Evolutionary conservation across 2,797 vertebrate species (phyloP).

Genomic region (Pseudopleuronectes americanus): DNA sequence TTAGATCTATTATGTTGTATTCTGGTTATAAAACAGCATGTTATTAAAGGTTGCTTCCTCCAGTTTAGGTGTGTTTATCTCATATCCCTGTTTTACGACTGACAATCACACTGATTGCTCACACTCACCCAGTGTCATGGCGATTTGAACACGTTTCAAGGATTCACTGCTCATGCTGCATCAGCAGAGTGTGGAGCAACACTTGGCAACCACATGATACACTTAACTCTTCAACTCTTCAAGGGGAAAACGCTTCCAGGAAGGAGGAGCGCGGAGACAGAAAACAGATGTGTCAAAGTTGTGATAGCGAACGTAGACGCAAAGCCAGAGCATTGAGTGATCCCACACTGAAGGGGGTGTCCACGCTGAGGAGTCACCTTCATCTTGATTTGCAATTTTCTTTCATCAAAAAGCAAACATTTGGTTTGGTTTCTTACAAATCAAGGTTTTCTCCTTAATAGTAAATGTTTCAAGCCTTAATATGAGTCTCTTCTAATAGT

Average conservation of each 20-base stretch:
- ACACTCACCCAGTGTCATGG: background rate
- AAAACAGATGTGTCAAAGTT: conserved; percentile 62
- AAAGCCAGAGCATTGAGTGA: conserved; percentile 7
- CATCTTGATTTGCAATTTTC: background rate
- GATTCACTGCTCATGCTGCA: conserved; percentile 26
- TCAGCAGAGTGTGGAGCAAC: conserved; percentile 48
- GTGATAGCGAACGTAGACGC: conserved; percentile 22
- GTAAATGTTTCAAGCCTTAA: background rate
- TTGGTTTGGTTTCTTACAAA: no score
- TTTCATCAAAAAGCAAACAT: no score
- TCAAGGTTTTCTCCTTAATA: background rate
- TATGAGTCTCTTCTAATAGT: no score
- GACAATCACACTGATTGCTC: conserved; percentile 8
- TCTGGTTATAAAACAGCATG: background rate
- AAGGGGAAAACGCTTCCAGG: conserved; percentile 32
- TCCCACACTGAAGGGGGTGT: background rate
- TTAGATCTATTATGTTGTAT: background rate
- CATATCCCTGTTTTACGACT: conserved; percentile 2
- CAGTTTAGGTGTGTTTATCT: conserved; percentile 17
- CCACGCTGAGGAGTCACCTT: background rate
- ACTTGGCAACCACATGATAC: conserved; percentile 42
- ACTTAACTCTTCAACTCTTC: conserved; percentile 31
- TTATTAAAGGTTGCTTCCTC: background rate
- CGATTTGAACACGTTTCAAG: conserved; percentile 29
- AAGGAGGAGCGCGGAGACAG: conserved; percentile 36